Base-by-base conservation (phyloP, 2,888 invertebrate species). In the Parnassius mnemosyne region DNA sequence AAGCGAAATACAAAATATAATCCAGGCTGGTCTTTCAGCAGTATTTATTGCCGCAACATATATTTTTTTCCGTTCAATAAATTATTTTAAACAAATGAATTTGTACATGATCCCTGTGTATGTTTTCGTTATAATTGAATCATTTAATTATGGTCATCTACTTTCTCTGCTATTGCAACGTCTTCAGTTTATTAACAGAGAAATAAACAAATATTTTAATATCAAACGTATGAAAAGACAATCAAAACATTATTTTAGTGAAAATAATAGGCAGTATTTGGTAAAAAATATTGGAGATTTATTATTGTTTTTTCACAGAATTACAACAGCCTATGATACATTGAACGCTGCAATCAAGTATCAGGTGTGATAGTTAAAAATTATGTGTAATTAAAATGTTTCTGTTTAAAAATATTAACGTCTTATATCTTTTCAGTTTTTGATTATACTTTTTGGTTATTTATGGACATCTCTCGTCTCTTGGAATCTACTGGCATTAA, bases 341-440 rank as follows among this genome's bases (percentile, higher is more conserved):
- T 53, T 60, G 10, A 60, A 60, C 10, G 60, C 53, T 13, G 53
- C 60, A 20, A 60, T 60, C 12, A 53, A 49, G 49, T 42, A 42
- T 60, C 60, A 53, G 60, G 60, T 60, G n/a, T 5, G 25, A 20
- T 10, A 1, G 10, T 9, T 3, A 16, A 49, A 34, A n/a, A 42
- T 50, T 10, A 20, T 12, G 11, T 51, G 10, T 12, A 9, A 3
- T 25, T 56, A 34, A 9, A 13, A 16, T 16, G 10, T 16, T 43
- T 50, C 10, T 12, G 16, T 25, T 12, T 12, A 43, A 10, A 3
- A 0, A 25, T 16, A 43, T 20, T 42, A 43, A 57, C 10, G 12
- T 20, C 11, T 42, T 53, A 11, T 47, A n/a, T 34, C n/a, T 10
- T 60, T 60, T n/a, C 54, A 54, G 60, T 60, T 54, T 49, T 1